Evolutionary conservation across 2,888 invertebrate genomes (phyloP).

Genomic region (Torymus texanus): DNA sequence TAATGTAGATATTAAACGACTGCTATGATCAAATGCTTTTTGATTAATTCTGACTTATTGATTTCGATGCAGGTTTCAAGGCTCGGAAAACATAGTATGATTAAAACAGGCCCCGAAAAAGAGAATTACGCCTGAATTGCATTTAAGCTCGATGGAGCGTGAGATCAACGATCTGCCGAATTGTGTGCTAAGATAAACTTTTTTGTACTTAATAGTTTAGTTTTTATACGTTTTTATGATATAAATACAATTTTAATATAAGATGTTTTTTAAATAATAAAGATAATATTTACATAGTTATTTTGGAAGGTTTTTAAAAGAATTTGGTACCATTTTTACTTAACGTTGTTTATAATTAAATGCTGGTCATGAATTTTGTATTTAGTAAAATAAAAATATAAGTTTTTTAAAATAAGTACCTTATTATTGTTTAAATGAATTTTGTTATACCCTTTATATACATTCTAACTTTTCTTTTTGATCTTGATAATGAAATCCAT

Average conservation of each 20-base stretch:
- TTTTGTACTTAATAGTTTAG: constrained; percentile 27
- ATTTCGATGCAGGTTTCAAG: constrained; percentile 38
- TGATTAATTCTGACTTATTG: not conserved
- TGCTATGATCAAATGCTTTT: not conserved
- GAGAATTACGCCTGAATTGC: constrained; percentile 65
- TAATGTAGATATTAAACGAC: not conserved
- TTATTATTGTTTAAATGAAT: no score
- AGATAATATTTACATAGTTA: constrained; percentile 22
- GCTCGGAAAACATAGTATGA: constrained; percentile 20
- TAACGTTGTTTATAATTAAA: not conserved
- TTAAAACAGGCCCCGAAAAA: constrained; percentile 62
- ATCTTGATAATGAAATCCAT: no score
- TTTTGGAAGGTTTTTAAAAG: no score
- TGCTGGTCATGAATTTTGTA: not conserved
- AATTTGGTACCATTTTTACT: not conserved
- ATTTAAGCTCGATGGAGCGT: not conserved
- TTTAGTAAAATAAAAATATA: no score
- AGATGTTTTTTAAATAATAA: constrained; percentile 34
- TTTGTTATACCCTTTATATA: no score
- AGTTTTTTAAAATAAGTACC: no score
- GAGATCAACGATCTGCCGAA: not conserved
- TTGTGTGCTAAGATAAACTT: constrained; percentile 16
- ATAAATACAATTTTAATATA: constrained; percentile 35
- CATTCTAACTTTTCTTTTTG: no score
- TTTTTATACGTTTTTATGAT: constrained; percentile 28